Base-by-base conservation (phyloP, 2,113 vertebrate genomes). In the Tinamus guttatus region DNA sequence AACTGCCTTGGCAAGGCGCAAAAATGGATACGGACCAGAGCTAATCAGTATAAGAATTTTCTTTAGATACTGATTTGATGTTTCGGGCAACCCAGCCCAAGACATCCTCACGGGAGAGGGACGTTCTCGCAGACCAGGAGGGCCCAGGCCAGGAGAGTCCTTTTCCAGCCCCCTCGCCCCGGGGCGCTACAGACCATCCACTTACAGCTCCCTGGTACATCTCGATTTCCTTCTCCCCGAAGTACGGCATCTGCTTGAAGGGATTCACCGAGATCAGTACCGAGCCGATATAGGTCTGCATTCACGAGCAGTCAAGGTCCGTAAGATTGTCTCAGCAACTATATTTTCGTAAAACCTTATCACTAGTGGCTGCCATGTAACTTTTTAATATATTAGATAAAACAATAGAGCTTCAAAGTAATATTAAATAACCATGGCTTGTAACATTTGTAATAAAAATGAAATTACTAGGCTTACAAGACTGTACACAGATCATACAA, bases 231-330 rank as follows among this genome's bases (percentile, higher is more conserved):
- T 99, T 99, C 43, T 99, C 99, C 25, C 99, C 99, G 96, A 99
- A 99, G 96, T 99, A 99, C 0, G 99, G 99, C 99, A 99, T 99
- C 98, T 99, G 99, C 96, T 99, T 99, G 97, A 99, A 99, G 67
- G 99, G 99, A 96, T 99, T 99, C 96, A 99, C 95, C 5, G 99
- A 99, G 96, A 99, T 99, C 80, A 99, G 98, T 56, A 99, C 99
- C 0, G 99, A 99, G 41, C 99, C 99, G 63, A 99, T 99, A 40
- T 99, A 99, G 25, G 99, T 99, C 99, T 99, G 97, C 60, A 68
- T 93, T 93, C 56, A 93, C 62, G 91, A 38, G 40, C 65, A 63
- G 97, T 99, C 98, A 99, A 99, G 98, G 99, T 82, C 89, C 86
- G 24, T 28, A 11, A 34, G 18, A 38, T 34, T 27, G 17, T 20